Evolutionary conservation across 37 sponge, comb jelly and placozoan genomes (phyloP).

Genomic region (Halisarca cf. caerulea): DNA sequence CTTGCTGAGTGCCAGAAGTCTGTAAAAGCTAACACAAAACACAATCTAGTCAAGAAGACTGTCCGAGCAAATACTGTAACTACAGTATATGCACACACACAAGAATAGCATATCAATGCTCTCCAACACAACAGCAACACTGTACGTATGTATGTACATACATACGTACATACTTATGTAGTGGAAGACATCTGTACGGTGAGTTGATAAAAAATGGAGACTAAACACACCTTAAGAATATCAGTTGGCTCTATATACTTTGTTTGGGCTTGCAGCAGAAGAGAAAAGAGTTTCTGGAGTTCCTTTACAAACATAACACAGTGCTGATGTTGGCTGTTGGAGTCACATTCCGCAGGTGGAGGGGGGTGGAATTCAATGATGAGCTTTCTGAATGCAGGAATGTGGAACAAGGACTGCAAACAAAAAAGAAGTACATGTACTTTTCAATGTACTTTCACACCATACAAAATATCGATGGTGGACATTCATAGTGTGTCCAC

Average conservation of each 20-base stretch:
- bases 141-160: no score
- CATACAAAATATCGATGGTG: no score
- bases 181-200: no score
- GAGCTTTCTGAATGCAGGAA: slow-evolving; percentile 45
- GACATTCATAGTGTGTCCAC: no score
- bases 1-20: slow-evolving; percentile 50
- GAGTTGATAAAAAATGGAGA: not conserved
- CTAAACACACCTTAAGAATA: slow-evolving; percentile 56
- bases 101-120: no score
- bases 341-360: not conserved
- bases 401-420: slow-evolving; percentile 65
- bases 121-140: no score
- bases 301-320: slow-evolving; percentile 65
- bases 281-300: slow-evolving; percentile 71
- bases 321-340: slow-evolving; percentile 13
- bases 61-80: no score
- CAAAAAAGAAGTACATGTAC: no score
- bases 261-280: slow-evolving; percentile 33
- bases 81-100: no score
- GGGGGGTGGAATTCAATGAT: slow-evolving; percentile 52
- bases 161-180: no score
- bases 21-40: not conserved
- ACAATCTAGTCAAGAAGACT: no score
- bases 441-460: no score
- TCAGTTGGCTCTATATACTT: slow-evolving; percentile 64